Conservation (phyloP, 2,888 invertebrate species). For the Chrysopilus asiliformis region DNA sequence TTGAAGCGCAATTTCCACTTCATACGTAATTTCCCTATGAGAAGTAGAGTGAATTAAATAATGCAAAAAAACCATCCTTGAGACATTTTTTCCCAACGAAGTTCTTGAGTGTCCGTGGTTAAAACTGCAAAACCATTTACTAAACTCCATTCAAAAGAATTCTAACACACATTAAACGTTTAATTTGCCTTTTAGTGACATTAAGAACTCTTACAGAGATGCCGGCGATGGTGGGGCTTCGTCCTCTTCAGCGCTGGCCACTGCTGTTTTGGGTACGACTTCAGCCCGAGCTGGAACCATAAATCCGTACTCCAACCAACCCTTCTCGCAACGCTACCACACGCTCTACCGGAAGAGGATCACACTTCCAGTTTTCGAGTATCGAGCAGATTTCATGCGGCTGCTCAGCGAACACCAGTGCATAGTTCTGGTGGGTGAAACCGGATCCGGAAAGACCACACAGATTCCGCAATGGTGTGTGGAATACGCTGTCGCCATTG, state of each 20-base stretch:
- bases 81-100: too few species aligned
- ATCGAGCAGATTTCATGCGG: slow-evolving; percentile 90
- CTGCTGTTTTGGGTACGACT: slow-evolving; percentile 30
- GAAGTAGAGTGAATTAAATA: too few species aligned
- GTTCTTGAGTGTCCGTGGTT: too few species aligned
- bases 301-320: slow-evolving; percentile 69
- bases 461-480: slow-evolving; percentile 98
- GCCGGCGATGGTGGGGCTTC: slow-evolving; percentile 18
- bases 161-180: too few species aligned
- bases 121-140: too few species aligned
- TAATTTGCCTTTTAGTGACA: not conserved
- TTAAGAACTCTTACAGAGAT: slow-evolving; percentile 3
- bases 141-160: too few species aligned
- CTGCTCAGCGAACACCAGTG: slow-evolving; percentile 85
- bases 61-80: too few species aligned
- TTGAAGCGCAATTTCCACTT: too few species aligned
- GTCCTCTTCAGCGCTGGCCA: slow-evolving; percentile 27
- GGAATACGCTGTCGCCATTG: slow-evolving; percentile 52
- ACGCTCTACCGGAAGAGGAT: slow-evolving; percentile 80
- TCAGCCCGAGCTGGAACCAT: slow-evolving; percentile 33
- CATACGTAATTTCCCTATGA: too few species aligned
- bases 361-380: slow-evolving; percentile 94
- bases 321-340: slow-evolving; percentile 80
- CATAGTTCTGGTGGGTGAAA: slow-evolving; percentile 95
- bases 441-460: slow-evolving; percentile 99